Conservation (phyloP, 2,113 vertebrate species). For the Todiramphus saurophagus region DNA sequence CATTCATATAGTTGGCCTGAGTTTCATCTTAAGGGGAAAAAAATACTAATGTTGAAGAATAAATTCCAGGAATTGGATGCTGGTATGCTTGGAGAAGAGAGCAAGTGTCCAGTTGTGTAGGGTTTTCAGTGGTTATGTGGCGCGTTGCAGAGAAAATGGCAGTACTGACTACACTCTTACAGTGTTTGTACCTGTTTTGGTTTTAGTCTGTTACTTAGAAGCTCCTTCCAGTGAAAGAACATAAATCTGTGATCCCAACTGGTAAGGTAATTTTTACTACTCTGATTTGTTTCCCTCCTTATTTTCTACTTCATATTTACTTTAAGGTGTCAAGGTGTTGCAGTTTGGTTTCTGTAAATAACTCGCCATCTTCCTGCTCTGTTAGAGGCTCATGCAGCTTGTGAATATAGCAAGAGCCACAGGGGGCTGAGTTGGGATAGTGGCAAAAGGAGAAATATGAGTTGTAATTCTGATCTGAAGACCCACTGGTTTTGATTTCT, state of each 20-base stretch:
- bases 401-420: background rate
- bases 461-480: background rate
- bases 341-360: background rate
- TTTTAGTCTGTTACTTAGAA: background rate
- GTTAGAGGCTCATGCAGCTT: background rate
- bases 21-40: background rate
- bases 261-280: background rate
- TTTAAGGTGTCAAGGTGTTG: background rate
- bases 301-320: background rate
- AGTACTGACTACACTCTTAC: background rate
- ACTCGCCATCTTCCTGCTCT: background rate
- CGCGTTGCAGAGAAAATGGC: background rate
- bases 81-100: background rate
- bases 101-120: background rate
- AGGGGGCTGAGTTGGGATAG: background rate
- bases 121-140: accelerated
- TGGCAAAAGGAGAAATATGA: background rate
- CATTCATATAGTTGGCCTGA: background rate
- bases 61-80: background rate
- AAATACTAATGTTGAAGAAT: background rate
- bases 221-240: background rate
- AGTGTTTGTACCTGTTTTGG: background rate
- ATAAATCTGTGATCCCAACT: background rate
- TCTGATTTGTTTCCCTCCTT: background rate
- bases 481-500: background rate